A percentile compares a stretch with the other conserved stretches of the same genome.
These are phyloP conservation scores for Tiphia femorata DNA, from an alignment of 2,888 invertebrate species.

Conservation along the genomic window DNA sequence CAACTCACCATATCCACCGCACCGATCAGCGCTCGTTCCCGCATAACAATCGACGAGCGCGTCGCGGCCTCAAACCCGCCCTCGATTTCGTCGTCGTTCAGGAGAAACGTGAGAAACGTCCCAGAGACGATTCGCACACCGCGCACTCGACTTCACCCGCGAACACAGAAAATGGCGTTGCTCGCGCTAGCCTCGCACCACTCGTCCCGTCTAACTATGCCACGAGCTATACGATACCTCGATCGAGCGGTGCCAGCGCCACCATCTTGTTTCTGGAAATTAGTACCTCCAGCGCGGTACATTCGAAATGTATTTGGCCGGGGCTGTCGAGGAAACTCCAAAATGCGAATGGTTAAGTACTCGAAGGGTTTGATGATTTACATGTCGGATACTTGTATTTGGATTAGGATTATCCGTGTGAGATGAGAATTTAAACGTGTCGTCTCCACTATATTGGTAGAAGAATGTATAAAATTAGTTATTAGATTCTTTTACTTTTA, in stretches of 20 bases:
- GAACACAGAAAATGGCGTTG: slow-evolving; percentile 53
- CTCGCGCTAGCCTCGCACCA: slow-evolving; percentile 32
- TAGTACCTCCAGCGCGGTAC: background rate
- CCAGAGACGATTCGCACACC: slow-evolving; percentile 18
- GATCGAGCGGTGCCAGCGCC: background rate
- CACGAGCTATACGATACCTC: slow-evolving; percentile 11
- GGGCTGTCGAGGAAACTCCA: background rate
- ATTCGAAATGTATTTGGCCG: background rate
- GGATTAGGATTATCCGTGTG: background rate
- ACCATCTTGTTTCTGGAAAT: no score
- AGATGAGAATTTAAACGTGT: no score
- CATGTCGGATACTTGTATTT: background rate
- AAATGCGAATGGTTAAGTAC: no score
- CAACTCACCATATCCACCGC: slow-evolving; percentile 56
- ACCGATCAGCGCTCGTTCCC: slow-evolving; percentile 49
- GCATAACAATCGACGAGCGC: slow-evolving; percentile 48
- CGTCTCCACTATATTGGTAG: no score
- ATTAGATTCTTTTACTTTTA: no score
- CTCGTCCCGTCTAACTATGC: slow-evolving; percentile 20
- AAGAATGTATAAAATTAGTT: no score
- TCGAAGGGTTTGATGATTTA: no score
- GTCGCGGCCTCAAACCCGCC: slow-evolving; percentile 12
- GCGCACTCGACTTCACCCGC: slow-evolving; percentile 38
- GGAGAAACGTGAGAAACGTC: slow-evolving; percentile 15
- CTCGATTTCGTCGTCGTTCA: slow-evolving; percentile 14